phyloP scores from a whole-genome alignment of 2,888 invertebrate species.

The Ctena decussata region DNA sequence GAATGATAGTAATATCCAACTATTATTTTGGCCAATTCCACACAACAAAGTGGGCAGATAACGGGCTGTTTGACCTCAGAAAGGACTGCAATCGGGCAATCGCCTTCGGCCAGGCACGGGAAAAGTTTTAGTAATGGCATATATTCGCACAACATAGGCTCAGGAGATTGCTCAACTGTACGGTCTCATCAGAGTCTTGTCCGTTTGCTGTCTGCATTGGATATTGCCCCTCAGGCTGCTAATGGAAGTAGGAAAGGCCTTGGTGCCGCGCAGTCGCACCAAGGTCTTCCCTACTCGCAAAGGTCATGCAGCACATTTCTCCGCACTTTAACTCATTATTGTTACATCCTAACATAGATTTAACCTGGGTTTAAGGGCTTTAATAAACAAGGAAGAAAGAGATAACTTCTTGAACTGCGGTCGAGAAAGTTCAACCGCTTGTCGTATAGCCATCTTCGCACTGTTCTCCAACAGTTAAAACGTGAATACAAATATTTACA shows the following conservation, averaged over 20 bases:
- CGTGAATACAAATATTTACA: neutral
- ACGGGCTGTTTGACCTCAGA: neutral
- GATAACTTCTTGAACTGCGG: neutral
- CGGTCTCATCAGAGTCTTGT: no score
- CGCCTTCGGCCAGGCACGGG: no score
- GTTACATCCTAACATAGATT: neutral
- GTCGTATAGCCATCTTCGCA: neutral
- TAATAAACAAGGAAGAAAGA: neutral
- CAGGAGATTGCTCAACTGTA: no score
- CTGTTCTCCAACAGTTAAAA: neutral
- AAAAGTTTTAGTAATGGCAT: no score
- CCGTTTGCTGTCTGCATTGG: no score
- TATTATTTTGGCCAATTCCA: neutral
- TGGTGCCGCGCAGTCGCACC: no score
- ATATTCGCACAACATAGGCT: no score
- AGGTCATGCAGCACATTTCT: no score
- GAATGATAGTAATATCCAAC: neutral
- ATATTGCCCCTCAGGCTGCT: no score
- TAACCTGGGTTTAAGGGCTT: conserved; percentile 1
- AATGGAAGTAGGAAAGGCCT: no score
- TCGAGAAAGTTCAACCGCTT: neutral
- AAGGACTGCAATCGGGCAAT: neutral
- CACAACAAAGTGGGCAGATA: neutral
- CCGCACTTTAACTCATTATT: no score
- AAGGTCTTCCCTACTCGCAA: no score